A percentile compares a stretch with the other conserved stretches of the same genome.
phyloP scores from a whole-genome alignment of 2,888 invertebrate species.

The Folsomia manolachei region DNA sequence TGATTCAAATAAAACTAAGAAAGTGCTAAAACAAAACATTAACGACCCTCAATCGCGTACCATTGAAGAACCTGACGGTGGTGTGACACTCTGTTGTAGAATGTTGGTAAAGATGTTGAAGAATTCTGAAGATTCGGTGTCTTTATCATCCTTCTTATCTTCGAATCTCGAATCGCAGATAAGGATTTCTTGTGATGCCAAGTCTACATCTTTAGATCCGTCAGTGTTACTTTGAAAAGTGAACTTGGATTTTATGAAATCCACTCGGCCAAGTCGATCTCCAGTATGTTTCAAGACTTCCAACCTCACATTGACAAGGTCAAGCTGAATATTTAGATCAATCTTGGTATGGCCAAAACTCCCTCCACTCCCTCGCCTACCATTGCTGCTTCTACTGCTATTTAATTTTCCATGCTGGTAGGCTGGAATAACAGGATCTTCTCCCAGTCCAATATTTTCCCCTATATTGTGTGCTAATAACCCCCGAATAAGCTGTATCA shows the following conservation, averaged over 20 bases:
- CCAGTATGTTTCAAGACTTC: conserved; percentile 56
- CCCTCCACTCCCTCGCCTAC: not conserved
- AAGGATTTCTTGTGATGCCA: conserved; percentile 86
- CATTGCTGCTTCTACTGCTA: not conserved
- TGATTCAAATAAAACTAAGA: no score
- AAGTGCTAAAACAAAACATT: no score
- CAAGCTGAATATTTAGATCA: conserved; percentile 64
- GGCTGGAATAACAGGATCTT: not conserved
- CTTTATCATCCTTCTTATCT: conserved; percentile 9
- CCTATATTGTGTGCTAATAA: conserved; percentile 85
- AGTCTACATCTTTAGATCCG: conserved; percentile 83
- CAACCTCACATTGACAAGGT: conserved; percentile 81
- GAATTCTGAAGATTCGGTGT: conserved; percentile 55
- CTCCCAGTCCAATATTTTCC: conserved; percentile 65
- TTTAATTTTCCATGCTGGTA: not conserved
- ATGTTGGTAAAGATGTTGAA: conserved; percentile 83
- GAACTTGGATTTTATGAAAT: conserved; percentile 85
- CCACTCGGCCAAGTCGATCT: conserved; percentile 74
- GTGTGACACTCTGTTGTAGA: conserved; percentile 64
- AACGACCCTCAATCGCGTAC: no score
- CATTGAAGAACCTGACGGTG: not conserved
- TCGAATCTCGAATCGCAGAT: conserved; percentile 69
- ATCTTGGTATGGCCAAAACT: conserved; percentile 26
- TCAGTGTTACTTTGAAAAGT: conserved; percentile 84
- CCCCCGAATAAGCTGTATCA: conserved; percentile 67